phyloP scores from a whole-genome alignment of 2,888 invertebrate species.

The Ectobius pallidus region DNA sequence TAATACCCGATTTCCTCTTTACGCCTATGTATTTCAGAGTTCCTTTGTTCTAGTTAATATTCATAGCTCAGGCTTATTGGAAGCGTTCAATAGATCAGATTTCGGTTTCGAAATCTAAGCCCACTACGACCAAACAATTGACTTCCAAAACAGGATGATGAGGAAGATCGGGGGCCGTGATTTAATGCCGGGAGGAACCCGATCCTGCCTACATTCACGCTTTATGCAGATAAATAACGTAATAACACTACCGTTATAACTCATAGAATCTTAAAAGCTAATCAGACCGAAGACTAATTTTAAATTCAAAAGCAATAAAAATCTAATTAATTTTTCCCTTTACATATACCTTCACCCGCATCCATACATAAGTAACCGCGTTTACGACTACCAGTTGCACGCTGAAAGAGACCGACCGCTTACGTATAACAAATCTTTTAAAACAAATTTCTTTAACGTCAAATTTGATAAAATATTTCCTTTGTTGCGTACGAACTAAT shows the following conservation, averaged over 20 bases:
- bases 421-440: no score
- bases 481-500: slow-evolving; percentile 19
- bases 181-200: background rate
- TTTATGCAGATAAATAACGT: background rate
- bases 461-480: slow-evolving; percentile 26
- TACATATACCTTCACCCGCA: slow-evolving; percentile 1
- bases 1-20: no score
- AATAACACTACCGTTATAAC: background rate
- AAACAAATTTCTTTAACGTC: slow-evolving; percentile 26
- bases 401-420: no score
- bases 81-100: background rate
- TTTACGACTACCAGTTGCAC: slow-evolving; percentile 12
- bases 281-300: slow-evolving; percentile 19
- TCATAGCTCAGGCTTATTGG: background rate
- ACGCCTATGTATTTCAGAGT: no score
- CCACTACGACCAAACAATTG: background rate
- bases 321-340: slow-evolving; percentile 21
- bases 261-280: slow-evolving; percentile 11
- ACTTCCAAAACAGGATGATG: background rate
- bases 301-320: slow-evolving; percentile 28
- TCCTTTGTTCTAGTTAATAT: no score
- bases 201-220: background rate
- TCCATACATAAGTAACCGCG: background rate
- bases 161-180: background rate
- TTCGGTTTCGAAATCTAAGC: background rate